These are phyloP conservation scores for Cantharis rufa DNA, from an alignment of 2,888 invertebrate genomes.

Conservation along the genomic window DNA sequence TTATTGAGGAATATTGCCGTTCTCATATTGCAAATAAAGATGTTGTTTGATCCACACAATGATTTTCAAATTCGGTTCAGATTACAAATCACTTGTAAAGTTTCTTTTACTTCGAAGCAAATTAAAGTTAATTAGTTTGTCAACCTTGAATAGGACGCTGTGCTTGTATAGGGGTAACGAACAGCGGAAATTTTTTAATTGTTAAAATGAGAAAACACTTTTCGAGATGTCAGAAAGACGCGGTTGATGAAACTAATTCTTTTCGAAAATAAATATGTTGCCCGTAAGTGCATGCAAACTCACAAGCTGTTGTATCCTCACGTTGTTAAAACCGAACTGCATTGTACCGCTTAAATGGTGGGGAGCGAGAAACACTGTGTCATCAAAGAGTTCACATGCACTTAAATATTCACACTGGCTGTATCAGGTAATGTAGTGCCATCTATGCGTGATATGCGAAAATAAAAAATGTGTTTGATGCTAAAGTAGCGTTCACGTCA, in stretches of 20 bases:
- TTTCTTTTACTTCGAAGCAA: background rate
- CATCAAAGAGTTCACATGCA: background rate
- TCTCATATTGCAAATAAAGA: conserved; percentile 5
- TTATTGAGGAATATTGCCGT: conserved; percentile 1
- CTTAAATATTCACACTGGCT: background rate
- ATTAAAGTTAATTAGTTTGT: background rate
- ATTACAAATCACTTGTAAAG: background rate
- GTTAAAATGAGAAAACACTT: background rate
- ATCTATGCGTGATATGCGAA: background rate
- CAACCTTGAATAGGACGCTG: background rate
- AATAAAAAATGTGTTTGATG: background rate
- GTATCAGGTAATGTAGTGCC: background rate
- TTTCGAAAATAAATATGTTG: background rate
- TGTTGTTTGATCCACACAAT: background rate
- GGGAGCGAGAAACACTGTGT: background rate
- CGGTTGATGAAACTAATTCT: background rate
- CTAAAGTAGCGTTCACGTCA: too few relatives aligned
- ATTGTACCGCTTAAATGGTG: background rate
- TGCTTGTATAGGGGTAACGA: background rate
- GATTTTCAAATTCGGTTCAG: background rate
- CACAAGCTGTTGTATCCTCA: background rate
- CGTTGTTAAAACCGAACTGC: background rate
- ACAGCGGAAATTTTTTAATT: background rate
- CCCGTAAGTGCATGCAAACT: background rate
- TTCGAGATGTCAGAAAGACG: background rate